phyloP scores from a whole-genome alignment of 2,888 invertebrate species.

The Willowsia nigromaculata region DNA sequence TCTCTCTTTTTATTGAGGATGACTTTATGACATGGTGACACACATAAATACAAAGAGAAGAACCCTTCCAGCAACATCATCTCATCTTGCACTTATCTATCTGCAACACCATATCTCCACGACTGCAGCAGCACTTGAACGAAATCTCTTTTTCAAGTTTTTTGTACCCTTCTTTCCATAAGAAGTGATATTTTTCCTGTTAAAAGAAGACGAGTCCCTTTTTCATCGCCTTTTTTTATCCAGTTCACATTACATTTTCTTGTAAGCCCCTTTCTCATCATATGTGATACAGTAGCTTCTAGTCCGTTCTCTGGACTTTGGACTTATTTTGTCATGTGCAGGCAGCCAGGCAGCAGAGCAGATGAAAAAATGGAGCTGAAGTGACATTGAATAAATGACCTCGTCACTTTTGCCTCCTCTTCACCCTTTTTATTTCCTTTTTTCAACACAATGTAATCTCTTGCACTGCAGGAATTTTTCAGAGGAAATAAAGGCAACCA shows the following conservation, averaged over 20 bases:
- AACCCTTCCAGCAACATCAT: not conserved
- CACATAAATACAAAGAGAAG: not conserved
- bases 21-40: not conserved
- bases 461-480: not conserved
- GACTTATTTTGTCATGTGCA: not conserved
- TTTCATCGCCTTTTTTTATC: not conserved
- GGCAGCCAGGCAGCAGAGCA: not conserved
- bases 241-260: not conserved
- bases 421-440: constrained; percentile 17
- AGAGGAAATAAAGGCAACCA: not conserved
- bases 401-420: constrained; percentile 30
- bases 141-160: not conserved
- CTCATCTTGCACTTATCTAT: not conserved
- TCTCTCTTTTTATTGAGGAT: not conserved
- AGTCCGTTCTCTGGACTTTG: not conserved
- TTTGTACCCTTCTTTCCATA: not conserved
- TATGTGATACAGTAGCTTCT: not conserved
- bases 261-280: not conserved
- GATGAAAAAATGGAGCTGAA: not conserved
- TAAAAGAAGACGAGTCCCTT: not conserved
- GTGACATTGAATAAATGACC: constrained; percentile 65
- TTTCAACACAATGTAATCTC: not conserved
- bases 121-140: not conserved
- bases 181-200: not conserved
- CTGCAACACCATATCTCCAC: not conserved